Evolutionary conservation across 2,888 invertebrate species (phyloP).

Genomic region (Mimachlamys varia): DNA sequence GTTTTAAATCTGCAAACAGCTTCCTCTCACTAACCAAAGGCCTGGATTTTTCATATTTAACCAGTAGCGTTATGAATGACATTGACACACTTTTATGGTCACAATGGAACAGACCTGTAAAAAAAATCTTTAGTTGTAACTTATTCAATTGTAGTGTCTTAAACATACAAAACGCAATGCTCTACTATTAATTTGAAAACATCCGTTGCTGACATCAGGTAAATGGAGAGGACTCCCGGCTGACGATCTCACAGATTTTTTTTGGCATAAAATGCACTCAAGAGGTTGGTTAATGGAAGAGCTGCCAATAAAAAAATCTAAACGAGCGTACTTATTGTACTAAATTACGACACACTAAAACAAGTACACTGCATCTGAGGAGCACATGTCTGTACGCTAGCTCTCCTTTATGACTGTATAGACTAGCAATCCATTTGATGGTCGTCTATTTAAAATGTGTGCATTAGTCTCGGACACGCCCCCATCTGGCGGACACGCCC

Average conservation of each 20-base stretch:
- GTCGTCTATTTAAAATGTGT: neutral
- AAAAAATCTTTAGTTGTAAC: too few species aligned
- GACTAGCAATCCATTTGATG: neutral
- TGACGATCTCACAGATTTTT: neutral
- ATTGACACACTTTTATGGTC: too few species aligned
- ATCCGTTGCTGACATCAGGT: neutral
- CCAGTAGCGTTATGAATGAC: too few species aligned
- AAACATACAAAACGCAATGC: too few species aligned
- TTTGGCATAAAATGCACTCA: neutral
- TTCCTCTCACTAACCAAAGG: too few species aligned
- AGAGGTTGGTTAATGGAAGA: neutral
- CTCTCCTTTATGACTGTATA: neutral
- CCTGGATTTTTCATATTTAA: too few species aligned
- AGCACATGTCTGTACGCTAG: neutral
- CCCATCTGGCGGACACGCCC: neutral
- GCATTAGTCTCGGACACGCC: neutral
- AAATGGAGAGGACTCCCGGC: neutral
- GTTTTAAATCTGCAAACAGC: too few species aligned
- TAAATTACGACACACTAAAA: neutral
- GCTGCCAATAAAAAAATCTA: neutral
- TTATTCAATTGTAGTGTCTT: too few species aligned
- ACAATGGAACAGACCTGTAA: too few species aligned
- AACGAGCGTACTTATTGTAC: neutral
- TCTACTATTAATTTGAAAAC: too few species aligned
- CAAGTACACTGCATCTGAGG: neutral